Evolutionary conservation across 2,113 vertebrate species (phyloP).

Genomic region (Sialia sialis): DNA sequence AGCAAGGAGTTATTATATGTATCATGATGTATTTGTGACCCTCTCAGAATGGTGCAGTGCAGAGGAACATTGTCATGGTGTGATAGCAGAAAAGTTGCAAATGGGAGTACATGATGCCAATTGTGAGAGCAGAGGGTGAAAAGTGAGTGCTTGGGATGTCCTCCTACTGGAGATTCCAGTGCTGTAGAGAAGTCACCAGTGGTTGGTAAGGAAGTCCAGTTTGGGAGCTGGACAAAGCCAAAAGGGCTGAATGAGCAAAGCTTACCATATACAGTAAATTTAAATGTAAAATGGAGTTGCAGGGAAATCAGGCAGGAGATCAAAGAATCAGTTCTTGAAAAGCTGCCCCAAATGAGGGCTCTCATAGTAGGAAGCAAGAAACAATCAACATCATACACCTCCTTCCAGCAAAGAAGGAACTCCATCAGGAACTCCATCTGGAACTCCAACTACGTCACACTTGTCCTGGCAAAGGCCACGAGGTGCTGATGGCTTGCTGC

Average conservation of each 20-base stretch:
- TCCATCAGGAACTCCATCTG: neutral
- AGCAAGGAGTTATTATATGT: neutral
- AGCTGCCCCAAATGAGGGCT: neutral
- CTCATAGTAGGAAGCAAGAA: neutral
- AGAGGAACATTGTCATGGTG: fast-evolving
- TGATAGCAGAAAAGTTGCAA: neutral
- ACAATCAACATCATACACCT: neutral
- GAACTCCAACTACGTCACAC: neutral
- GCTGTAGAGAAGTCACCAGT: neutral
- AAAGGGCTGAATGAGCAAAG: neutral
- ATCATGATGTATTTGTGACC: neutral
- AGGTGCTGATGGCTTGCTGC: neutral
- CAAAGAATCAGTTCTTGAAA: fast-evolving
- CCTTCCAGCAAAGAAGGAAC: neutral
- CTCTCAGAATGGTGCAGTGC: neutral
- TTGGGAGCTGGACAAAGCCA: neutral
- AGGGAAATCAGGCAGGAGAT: neutral
- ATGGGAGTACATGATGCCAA: neutral
- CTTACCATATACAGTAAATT: neutral
- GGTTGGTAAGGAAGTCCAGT: neutral
- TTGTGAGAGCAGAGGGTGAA: neutral
- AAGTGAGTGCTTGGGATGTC: neutral
- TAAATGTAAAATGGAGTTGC: neutral
- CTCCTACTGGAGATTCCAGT: neutral
- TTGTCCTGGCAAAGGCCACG: neutral